Conservation (phyloP, 2,888 invertebrate species). For the Synergus laeviventris region DNA sequence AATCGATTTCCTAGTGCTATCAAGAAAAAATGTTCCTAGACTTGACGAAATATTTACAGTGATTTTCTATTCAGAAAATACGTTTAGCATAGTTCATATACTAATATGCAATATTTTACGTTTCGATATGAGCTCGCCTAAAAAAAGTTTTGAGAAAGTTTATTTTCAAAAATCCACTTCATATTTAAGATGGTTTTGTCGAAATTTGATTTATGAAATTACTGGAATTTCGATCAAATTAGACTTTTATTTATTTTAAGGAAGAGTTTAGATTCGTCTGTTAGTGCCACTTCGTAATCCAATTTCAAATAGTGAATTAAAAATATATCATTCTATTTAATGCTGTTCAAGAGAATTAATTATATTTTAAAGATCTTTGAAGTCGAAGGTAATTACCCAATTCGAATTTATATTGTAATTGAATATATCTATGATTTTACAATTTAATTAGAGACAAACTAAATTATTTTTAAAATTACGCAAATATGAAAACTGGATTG, state of each 20-base stretch:
- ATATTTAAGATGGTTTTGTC: neutral
- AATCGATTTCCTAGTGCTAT: slow-evolving; percentile 20
- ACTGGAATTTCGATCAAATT: neutral
- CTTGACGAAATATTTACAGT: slow-evolving; percentile 21
- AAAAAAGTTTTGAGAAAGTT: neutral
- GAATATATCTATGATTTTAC: too few species aligned
- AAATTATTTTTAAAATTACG: too few species aligned
- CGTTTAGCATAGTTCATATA: neutral
- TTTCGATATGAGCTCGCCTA: neutral
- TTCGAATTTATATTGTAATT: neutral
- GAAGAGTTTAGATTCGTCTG: neutral
- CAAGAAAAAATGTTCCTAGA: slow-evolving; percentile 12
- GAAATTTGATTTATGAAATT: neutral
- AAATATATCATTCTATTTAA: neutral
- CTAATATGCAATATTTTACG: neutral
- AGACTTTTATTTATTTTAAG: neutral
- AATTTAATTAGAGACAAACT: neutral
- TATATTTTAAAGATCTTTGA: neutral
- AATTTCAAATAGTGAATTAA: neutral
- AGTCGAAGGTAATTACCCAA: too few species aligned
- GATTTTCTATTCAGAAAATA: slow-evolving; percentile 13
- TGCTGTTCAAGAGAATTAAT: neutral
- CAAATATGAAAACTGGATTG: too few species aligned
- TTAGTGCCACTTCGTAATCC: slow-evolving; percentile 5
- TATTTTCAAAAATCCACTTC: neutral